Base-by-base conservation (phyloP, 37 sponge, comb jelly and placozoan genomes). In the Geodia barretti region DNA sequence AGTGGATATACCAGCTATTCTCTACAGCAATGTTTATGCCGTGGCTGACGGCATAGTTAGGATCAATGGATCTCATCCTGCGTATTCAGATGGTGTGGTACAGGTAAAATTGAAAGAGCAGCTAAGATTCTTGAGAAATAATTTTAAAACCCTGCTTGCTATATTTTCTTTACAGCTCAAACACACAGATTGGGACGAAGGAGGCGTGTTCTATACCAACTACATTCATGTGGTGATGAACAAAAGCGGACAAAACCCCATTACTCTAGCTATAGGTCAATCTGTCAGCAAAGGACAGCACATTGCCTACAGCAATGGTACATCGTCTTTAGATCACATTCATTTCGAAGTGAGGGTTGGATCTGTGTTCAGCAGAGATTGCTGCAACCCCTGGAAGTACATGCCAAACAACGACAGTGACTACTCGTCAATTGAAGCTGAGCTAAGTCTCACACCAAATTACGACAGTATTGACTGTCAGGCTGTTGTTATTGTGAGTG, bases 331-430 rank as follows among this genome's bases (percentile, higher is more conserved):
- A n/a, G 37, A 4, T 23, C 75, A 74, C 25, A 4, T 74, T 8
- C 75, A 74, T 26, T 74, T 74, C 58, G 75, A 74, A 58, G 17
- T 74, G 1, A n/a, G 75, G 58, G 75, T 31, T 58, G 75, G 75
- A 4, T 21, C 60, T 3, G 4, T 28, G 4, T 74, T 60, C 37
- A 31, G 5, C 2, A 58, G 7, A 34, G 1, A 60, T 33, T 11
- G 14, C 60, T 74, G 75, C 33, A 74, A 74, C 33, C 75, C 75
- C 25, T 74, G 75, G 75, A 74, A 74, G 33, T 74, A 74, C 26
- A 31, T 74, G 2, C 75, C 75, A 11, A 74, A 74, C 29, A 0
- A 2, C 4, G 34, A 23, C 60, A 74, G 58, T 58, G 60, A 58
- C 17, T 74, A 74, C 28, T 29, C 60, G 14, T 74, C 60, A 2